Evolutionary conservation across 2,888 invertebrate species (phyloP), one percentile per base, ranked within the genome.

Genomic region (Agrenia bidenticulata): DNA sequence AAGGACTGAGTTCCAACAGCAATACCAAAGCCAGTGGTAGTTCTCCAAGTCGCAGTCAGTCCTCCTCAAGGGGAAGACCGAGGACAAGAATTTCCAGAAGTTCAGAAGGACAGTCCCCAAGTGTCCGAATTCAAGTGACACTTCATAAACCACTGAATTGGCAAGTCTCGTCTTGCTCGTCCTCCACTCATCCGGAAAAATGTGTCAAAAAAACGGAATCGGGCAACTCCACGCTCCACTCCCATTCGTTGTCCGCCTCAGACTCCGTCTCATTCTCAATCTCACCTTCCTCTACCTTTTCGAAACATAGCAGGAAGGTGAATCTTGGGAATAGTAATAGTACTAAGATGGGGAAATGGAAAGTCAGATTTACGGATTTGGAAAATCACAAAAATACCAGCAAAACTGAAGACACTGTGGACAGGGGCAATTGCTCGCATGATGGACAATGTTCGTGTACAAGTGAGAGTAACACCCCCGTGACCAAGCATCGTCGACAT

Each of bases 101-200:
- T 45, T 66, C 26, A 55, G 59, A 23, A 55, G 66, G 17, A 66
- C 59, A 51, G 66, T 67, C 9, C 62, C 70, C 11, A 65, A 13
- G 64, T 45, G 45, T 71, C 15, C 62, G 71, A 15, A 68, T 71
- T 24, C 64, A 71, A 64, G 71, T 71, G 41, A 71, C 71, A 26
- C 66, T 71, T 56, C 71, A 71, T 61, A 60, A 64, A 24, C 71
- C 71, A 27, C 64, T 71, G 13, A 68, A 64, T 61, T 71, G 71
- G 71, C 65, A 68, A 56, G 58, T 66, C 11, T 64, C 66, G 21
- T 55, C 68, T n/a, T 45, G 45, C n/a, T 45, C 45, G 4, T 45
- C 45, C 5, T 45, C 45, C 5, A 9, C 45, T 17, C 54, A 27
- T 15, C 50, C 37, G 53, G n/a, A n/a, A n/a, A n/a, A n/a, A n/a